A percentile compares a stretch with the other conserved stretches of the same genome.
Conservation (phyloP, 1,140 invertebrate species). For the Tetragonula clypearis region DNA sequence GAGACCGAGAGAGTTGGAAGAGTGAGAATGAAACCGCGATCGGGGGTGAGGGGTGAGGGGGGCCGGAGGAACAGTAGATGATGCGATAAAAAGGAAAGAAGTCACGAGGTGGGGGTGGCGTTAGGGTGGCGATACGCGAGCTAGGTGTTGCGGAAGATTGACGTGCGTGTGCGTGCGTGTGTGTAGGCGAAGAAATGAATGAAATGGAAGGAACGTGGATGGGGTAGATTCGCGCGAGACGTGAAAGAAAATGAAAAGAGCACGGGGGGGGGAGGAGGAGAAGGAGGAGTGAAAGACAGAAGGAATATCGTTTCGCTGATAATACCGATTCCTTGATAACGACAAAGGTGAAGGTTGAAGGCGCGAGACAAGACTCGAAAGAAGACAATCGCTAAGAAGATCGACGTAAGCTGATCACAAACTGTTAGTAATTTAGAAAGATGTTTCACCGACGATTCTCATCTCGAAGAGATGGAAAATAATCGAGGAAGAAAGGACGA, state of each 20-base stretch:
- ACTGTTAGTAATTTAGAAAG: too few relatives aligned
- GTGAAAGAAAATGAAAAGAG: not conserved
- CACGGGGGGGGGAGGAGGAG: too few relatives aligned
- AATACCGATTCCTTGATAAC: not conserved
- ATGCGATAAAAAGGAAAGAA: not conserved
- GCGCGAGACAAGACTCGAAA: too few relatives aligned
- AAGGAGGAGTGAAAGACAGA: not conserved
- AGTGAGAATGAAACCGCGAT: too few relatives aligned
- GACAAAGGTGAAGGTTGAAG: not conserved
- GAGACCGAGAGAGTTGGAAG: not conserved
- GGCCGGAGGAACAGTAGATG: not conserved
- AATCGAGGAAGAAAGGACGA: not conserved
- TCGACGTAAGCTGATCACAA: too few relatives aligned
- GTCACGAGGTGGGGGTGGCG: not conserved
- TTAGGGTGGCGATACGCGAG: not conserved
- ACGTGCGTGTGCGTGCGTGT: not conserved
- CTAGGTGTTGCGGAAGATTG: not conserved
- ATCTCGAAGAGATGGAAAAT: not conserved
- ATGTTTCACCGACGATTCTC: not conserved
- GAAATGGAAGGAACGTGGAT: not conserved
- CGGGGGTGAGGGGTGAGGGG: not conserved
- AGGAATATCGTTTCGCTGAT: not conserved
- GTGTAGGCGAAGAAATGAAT: not conserved
- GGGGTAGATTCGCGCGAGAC: not conserved
- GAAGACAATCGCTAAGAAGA: too few relatives aligned